Conservation (phyloP, 1,140 invertebrate species). For the Drosophila kurseongensis region DNA sequence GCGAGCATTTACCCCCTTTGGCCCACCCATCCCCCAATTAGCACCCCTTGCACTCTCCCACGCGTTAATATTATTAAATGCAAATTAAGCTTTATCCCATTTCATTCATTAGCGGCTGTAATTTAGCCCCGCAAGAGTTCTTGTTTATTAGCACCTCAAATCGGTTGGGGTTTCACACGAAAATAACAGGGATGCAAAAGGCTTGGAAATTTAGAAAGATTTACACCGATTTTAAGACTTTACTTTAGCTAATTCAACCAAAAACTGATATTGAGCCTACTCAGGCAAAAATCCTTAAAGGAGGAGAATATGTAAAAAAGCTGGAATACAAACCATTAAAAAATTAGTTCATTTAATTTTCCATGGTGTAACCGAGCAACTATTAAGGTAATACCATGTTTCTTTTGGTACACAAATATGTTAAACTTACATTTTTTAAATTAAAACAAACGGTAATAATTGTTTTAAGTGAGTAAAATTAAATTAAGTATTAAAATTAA, state of each 20-base stretch:
- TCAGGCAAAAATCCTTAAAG: too few relatives aligned
- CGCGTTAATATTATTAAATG: conserved; percentile 82
- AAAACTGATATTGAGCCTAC: not conserved
- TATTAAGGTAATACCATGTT: too few relatives aligned
- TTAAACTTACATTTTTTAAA: too few relatives aligned
- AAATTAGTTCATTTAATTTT: too few relatives aligned
- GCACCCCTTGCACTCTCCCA: conserved; percentile 17
- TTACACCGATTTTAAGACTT: not conserved
- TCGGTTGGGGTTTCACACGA: conserved; percentile 19
- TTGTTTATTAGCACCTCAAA: conserved; percentile 65
- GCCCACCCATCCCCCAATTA: conserved; percentile 18
- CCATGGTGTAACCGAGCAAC: too few relatives aligned
- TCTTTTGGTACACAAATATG: too few relatives aligned
- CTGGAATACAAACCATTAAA: too few relatives aligned
- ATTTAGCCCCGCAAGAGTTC: conserved; percentile 54
- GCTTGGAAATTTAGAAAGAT: too few relatives aligned
- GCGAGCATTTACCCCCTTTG: conserved; percentile 43
- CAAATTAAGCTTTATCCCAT: conserved; percentile 83
- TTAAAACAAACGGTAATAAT: too few relatives aligned
- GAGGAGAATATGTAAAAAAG: too few relatives aligned
- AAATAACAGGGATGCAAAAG: conserved; percentile 18
- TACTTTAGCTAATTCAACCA: not conserved
- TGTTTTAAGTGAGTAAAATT: too few relatives aligned
- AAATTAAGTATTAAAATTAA: too few relatives aligned
- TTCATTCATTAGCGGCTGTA: conserved; percentile 78